phyloP scores from a whole-genome alignment of 2,113 vertebrate genomes.

The Verasper variegatus region DNA sequence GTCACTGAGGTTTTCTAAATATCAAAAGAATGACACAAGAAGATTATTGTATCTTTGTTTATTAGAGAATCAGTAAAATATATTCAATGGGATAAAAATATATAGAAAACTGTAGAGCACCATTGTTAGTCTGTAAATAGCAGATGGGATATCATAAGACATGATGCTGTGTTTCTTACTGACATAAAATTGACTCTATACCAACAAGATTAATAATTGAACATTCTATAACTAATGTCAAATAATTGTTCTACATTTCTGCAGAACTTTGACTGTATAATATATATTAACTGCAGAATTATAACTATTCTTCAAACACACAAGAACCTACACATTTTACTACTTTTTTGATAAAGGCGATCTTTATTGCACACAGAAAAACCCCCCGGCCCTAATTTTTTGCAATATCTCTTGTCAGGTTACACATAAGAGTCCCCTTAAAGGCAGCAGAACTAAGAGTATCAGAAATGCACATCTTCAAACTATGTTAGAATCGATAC shows the following conservation, averaged over 20 bases:
- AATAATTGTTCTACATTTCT: neutral
- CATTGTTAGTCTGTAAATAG: neutral
- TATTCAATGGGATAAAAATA: neutral
- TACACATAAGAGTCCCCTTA: conserved; percentile 21
- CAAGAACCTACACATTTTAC: conserved; percentile 1
- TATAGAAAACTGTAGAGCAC: neutral
- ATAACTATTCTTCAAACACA: neutral
- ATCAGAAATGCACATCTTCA: neutral
- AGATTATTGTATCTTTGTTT: neutral
- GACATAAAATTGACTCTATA: no score
- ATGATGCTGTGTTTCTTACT: no score
- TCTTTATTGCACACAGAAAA: conserved; percentile 77
- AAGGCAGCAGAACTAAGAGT: conserved; percentile 12
- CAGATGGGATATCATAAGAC: no score
- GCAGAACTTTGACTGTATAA: neutral
- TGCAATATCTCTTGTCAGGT: conserved; percentile 1
- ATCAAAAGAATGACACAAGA: neutral
- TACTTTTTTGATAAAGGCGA: conserved; percentile 9
- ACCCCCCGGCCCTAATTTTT: conserved; percentile 68
- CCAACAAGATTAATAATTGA: no score
- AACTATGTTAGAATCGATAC: neutral
- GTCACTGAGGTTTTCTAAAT: neutral
- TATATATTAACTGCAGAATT: neutral
- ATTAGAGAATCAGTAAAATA: neutral
- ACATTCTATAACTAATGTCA: neutral